Base-by-base conservation (phyloP, 2,797 vertebrate genomes). In the Chrysocyon brachyurus region DNA sequence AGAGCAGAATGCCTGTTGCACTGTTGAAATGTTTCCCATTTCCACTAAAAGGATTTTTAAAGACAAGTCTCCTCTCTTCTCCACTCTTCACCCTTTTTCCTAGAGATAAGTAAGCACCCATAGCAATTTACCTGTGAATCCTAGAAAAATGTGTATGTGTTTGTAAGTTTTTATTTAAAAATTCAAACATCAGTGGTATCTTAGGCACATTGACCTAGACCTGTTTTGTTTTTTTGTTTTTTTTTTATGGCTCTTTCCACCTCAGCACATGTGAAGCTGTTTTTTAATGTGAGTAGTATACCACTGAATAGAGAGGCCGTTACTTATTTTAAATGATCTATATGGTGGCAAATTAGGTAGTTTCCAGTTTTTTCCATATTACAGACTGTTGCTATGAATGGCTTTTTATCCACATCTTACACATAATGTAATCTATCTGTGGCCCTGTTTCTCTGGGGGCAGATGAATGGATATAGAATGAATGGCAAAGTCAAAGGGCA, bases 181-280 rank as follows among this genome's bases (percentile, higher is more conserved):
- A 61, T 77, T n/a, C 3, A 57, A 40, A 17, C 24, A 77, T 24
- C 52, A 36, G 6, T 95, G 12, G 56, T 12, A 52, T 87, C 36
- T 92, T 78, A 11, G 26, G 6, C 14, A 81, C 9, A n/a, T 33
- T 79, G 70, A 36, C 17, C 11, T 78, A 3, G 46, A 54, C 54
- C 15, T 83, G 4, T 8, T 31, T 52, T 87, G 66, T 92, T 92
- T 87, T 92, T 87, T 78, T 92, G 84, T 46, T 87, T 78, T 92
- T 92, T 40, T 87, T 78, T 92, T 92, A 31, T 84, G 66, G 14
- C 12, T 70, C n/a, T 96, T 92, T 66, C 56, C 7, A 52, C 24
- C 54, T 83, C 6, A 33, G 59, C 68, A 75, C 19, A 3, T 49
- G 21, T 36, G 36, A 91, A 64, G 46, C 49, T 78, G 0, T 52